Evolutionary conservation across 2,113 vertebrate species (phyloP).

Genomic region (Pluvialis apricaria): DNA sequence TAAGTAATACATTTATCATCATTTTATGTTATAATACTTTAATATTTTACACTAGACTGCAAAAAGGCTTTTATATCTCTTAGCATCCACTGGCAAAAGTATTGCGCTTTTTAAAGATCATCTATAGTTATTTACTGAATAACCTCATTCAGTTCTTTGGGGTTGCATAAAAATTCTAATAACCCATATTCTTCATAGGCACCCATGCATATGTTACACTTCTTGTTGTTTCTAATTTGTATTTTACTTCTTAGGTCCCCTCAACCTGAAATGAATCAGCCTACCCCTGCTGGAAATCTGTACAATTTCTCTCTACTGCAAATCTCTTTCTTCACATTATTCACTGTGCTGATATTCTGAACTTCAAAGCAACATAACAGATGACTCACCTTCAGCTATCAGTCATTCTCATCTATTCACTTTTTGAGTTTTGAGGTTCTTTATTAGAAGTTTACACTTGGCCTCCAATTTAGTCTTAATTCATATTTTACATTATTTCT

Average conservation of each 20-base stretch:
- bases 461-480: background rate
- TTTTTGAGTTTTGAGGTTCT: background rate
- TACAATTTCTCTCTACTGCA: background rate
- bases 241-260: background rate
- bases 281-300: background rate
- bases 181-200: background rate
- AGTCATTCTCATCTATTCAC: background rate
- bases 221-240: background rate
- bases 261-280: background rate
- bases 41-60: background rate
- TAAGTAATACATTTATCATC: background rate
- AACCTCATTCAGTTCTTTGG: background rate
- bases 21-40: background rate
- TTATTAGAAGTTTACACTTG: background rate
- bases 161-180: background rate
- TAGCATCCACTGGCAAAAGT: background rate
- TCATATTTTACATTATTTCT: background rate
- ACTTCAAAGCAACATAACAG: background rate
- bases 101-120: background rate
- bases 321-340: background rate
- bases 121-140: background rate
- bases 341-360: background rate
- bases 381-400: conserved; percentile 3
- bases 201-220: background rate
- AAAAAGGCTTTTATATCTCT: background rate